Evolutionary conservation across 2,113 vertebrate genomes (phyloP).

Genomic region (Oryzias celebensis): DNA sequence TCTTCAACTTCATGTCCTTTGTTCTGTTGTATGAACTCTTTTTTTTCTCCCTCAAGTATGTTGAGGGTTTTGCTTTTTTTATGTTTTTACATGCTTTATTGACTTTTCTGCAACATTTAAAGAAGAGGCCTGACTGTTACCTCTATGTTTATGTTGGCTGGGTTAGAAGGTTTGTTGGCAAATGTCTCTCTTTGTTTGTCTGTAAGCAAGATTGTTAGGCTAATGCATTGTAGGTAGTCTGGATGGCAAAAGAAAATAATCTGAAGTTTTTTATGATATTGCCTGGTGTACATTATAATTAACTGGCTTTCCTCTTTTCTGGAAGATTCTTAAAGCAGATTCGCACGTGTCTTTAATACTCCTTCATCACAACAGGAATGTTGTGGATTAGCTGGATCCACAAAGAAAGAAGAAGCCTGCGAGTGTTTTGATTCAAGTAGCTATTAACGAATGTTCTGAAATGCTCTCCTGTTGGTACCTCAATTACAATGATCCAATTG

Average conservation of each 20-base stretch:
- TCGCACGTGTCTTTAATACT: constrained; percentile 43
- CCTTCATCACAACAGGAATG: constrained; percentile 3
- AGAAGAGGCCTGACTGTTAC: background rate
- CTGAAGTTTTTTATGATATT: no score
- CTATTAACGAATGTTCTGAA: constrained; percentile 51
- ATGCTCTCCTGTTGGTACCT: constrained; percentile 43
- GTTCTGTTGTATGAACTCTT: background rate
- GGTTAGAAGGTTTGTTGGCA: constrained; percentile 2
- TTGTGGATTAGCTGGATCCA: constrained; percentile 44
- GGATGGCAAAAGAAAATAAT: background rate
- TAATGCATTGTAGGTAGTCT: background rate
- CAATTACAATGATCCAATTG: constrained; percentile 70
- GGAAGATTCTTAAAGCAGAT: constrained; percentile 38
- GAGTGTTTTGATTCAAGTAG: constrained; percentile 40
- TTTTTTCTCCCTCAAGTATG: no score
- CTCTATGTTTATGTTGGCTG: constrained; percentile 11
- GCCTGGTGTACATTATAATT: no score
- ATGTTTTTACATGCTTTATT: background rate
- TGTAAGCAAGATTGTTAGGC: constrained; percentile 9
- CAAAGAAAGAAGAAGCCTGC: constrained; percentile 40
- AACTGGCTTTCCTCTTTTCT: background rate
- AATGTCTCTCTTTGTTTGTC: background rate
- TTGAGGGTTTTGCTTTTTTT: no score
- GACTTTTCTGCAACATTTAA: constrained; percentile 17
- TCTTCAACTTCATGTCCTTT: background rate